Evolutionary conservation across 2,888 invertebrate species (phyloP).

Genomic region (Spialia ferax): DNA sequence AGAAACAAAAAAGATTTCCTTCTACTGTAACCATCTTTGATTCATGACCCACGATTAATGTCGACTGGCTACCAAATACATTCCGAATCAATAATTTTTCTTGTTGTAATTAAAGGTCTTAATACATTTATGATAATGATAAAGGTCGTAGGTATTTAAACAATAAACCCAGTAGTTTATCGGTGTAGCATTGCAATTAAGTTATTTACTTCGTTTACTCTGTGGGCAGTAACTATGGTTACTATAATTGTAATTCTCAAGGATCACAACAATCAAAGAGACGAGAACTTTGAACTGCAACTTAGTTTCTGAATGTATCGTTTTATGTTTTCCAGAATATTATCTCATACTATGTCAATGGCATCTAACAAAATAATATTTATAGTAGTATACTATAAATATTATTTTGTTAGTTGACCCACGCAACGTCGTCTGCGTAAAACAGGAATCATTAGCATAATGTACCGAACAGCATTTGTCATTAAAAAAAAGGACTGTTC

Average conservation of each 20-base stretch:
- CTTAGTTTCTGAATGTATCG: background rate
- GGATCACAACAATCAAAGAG: conserved; percentile 4
- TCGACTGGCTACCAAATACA: conserved; percentile 9
- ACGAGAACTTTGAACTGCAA: background rate
- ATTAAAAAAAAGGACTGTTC: no score
- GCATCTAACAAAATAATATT: no score
- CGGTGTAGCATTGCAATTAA: conserved; percentile 1
- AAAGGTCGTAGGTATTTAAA: conserved; percentile 15
- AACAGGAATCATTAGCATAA: no score
- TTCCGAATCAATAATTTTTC: conserved; percentile 10
- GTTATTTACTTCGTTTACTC: background rate
- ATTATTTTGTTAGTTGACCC: no score
- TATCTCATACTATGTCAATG: no score
- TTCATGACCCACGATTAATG: background rate
- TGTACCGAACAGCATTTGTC: no score
- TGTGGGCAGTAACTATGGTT: background rate
- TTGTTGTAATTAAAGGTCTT: conserved; percentile 12
- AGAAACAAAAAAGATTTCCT: no score
- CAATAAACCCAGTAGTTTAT: background rate
- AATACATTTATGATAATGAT: background rate
- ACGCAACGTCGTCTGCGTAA: no score
- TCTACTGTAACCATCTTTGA: background rate
- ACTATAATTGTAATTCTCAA: no score
- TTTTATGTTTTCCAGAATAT: background rate
- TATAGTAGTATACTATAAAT: no score